Evolutionary conservation across 2,797 vertebrate species (phyloP).

Genomic region (Lophius americanus): DNA sequence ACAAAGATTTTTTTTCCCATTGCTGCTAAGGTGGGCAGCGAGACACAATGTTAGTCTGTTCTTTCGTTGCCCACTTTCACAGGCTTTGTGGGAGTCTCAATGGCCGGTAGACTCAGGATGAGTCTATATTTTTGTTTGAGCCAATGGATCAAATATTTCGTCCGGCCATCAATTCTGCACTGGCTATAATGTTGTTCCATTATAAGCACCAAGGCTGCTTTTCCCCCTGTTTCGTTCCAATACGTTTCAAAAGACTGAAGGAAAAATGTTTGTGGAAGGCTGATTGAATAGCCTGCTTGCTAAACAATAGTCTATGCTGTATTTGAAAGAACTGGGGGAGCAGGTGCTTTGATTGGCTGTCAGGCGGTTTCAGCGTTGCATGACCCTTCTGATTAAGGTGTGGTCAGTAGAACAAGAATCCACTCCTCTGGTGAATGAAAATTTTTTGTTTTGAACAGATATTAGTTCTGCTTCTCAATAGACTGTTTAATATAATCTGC

Average conservation of each 20-base stretch:
- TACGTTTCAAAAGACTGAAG: slow-evolving; percentile 12
- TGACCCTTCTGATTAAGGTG: slow-evolving; percentile 15
- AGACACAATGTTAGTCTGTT: slow-evolving; percentile 67
- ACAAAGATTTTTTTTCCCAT: slow-evolving; percentile 14
- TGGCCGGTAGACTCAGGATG: slow-evolving; percentile 32
- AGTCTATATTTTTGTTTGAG: slow-evolving; percentile 42
- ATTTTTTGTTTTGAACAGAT: neutral
- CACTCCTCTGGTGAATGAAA: neutral
- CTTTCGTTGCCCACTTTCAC: slow-evolving; percentile 55
- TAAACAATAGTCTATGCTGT: slow-evolving; percentile 21
- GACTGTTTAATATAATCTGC: neutral
- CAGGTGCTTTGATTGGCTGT: slow-evolving; percentile 31
- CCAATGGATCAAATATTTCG: slow-evolving; percentile 37
- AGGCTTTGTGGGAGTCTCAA: slow-evolving; percentile 46
- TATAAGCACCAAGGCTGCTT: slow-evolving; percentile 11
- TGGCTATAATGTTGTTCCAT: neutral
- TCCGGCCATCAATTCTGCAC: neutral
- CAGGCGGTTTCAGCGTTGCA: slow-evolving; percentile 14
- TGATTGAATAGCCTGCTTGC: neutral
- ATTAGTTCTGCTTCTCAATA: neutral
- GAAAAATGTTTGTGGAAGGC: slow-evolving; percentile 9
- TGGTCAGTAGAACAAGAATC: slow-evolving; percentile 3
- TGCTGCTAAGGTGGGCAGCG: slow-evolving; percentile 61
- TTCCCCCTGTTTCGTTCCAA: neutral
- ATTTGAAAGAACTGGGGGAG: slow-evolving; percentile 20